phyloP scores from a whole-genome alignment of 2,888 invertebrate genomes.

The Clostera curtula region DNA sequence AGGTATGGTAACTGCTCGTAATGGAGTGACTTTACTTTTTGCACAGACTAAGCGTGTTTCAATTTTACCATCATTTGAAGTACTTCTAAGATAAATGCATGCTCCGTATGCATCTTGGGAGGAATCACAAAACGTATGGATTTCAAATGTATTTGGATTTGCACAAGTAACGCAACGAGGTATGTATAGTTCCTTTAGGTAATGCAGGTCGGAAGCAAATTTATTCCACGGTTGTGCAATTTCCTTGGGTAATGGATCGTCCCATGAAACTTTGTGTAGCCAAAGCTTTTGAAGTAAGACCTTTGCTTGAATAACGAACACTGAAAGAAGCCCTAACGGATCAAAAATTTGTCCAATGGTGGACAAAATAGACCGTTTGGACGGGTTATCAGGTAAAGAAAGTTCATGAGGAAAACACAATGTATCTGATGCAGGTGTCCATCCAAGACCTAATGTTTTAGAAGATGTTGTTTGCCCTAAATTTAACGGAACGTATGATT shows the following conservation, averaged over 20 bases:
- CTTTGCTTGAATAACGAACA: not conserved
- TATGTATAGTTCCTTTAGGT: not conserved
- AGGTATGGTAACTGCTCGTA: not conserved
- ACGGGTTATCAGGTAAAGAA: not conserved
- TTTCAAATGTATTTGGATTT: conserved; percentile 1
- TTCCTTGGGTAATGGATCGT: not conserved
- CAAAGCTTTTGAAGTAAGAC: not conserved
- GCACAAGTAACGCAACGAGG: not conserved
- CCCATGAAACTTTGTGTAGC: too few species aligned
- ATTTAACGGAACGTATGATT: not conserved
- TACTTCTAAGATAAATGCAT: conserved; percentile 1
- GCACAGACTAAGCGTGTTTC: not conserved
- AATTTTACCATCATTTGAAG: not conserved
- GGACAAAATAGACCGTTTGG: not conserved
- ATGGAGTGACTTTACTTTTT: not conserved
- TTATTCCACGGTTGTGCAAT: not conserved
- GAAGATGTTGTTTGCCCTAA: not conserved
- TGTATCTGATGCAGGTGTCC: not conserved
- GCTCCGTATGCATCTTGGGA: conserved; percentile 5
- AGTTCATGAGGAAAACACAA: not conserved
- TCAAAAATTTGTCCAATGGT: not conserved
- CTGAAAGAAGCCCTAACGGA: not conserved
- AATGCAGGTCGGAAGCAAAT: not conserved
- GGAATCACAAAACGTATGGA: conserved; percentile 4
- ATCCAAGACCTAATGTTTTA: not conserved